These are phyloP conservation scores for Tiaroga cobitis DNA, from an alignment of 2,797 vertebrate genomes.

Conservation along the genomic window DNA sequence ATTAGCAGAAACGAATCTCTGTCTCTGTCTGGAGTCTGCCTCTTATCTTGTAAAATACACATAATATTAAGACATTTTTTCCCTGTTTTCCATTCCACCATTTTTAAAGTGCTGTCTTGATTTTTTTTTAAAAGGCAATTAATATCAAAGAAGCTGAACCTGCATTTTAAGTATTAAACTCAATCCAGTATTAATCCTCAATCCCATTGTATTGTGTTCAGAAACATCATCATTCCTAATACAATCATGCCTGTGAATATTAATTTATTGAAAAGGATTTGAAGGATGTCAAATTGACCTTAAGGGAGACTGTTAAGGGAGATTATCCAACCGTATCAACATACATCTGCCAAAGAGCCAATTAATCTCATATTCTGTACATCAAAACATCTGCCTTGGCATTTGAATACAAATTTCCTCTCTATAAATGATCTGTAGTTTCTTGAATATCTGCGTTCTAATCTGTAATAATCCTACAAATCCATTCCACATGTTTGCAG, in stretches of 20 bases:
- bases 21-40: conserved; percentile 21
- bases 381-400: neutral
- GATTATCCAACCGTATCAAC: conserved; percentile 26
- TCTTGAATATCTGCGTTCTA: conserved; percentile 15
- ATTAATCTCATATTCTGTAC: conserved; percentile 13
- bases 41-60: conserved; percentile 40
- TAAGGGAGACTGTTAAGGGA: conserved; percentile 11
- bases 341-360: neutral
- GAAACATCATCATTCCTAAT: conserved; percentile 20
- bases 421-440: neutral
- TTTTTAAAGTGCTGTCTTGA: conserved; percentile 29
- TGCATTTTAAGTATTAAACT: conserved; percentile 20
- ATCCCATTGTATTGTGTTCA: conserved; percentile 9
- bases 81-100: neutral
- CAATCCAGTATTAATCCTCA: conserved; percentile 23
- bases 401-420: conserved; percentile 12
- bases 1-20: conserved; percentile 15
- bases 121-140: too few species aligned
- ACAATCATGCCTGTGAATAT: conserved; percentile 30
- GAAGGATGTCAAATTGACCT: conserved; percentile 29
- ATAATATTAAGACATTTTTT: conserved; percentile 36
- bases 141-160: conserved; percentile 33
- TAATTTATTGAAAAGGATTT: conserved; percentile 9
- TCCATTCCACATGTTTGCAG: neutral
- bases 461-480: conserved; percentile 44